Conservation (phyloP, 2,888 invertebrate genomes). For the Macrosiphum euphorbiae region DNA sequence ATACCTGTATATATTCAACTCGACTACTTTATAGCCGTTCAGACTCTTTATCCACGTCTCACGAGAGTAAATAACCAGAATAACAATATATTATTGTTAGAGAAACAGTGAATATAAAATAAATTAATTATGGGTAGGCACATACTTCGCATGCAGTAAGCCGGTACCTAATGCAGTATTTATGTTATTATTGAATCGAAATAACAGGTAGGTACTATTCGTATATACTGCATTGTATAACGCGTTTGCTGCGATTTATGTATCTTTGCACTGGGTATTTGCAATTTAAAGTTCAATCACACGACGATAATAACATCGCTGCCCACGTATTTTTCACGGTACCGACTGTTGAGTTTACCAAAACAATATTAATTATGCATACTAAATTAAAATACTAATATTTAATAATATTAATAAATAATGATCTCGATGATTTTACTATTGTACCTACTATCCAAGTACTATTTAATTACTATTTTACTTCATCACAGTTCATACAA, state of each 20-base stretch:
- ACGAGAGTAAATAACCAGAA: not conserved
- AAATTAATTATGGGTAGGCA: not conserved
- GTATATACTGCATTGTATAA: not conserved
- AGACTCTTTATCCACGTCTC: not conserved
- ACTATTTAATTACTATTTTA: not conserved
- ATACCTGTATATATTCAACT: not conserved
- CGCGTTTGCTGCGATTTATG: not conserved
- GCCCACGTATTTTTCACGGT: not conserved
- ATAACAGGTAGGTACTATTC: not conserved
- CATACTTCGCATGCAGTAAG: not conserved
- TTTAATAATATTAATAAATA: not conserved
- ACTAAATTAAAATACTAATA: not conserved
- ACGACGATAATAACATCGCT: not conserved
- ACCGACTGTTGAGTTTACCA: not conserved
- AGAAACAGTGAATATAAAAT: constrained; percentile 5
- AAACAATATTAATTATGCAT: not conserved
- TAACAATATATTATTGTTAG: not conserved
- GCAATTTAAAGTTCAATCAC: constrained; percentile 1
- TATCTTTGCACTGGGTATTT: not conserved
- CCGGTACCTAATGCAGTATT: not conserved
- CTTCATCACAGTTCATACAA: not conserved
- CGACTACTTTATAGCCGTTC: not conserved
- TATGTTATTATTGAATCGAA: not conserved
- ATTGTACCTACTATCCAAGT: not conserved
- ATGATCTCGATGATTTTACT: not conserved